Conservation (phyloP, 1,140 invertebrate genomes). For the Drosophila punjabiensis region DNA sequence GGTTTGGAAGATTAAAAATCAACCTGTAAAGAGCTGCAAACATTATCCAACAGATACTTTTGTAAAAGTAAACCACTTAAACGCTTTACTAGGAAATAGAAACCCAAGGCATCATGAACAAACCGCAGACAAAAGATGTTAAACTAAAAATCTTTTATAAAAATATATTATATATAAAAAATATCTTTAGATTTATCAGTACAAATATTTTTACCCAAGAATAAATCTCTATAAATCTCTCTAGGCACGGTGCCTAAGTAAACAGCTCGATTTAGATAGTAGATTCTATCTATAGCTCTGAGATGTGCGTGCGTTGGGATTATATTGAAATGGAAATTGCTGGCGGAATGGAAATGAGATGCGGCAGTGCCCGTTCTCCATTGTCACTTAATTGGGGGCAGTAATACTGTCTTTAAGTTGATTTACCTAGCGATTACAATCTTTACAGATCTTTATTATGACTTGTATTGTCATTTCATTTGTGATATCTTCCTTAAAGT, state of each 20-base stretch:
- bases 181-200: not conserved
- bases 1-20: too few species aligned
- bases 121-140: not conserved
- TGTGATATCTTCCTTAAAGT: not conserved
- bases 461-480: constrained; percentile 44
- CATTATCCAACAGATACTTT: too few species aligned
- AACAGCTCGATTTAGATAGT: constrained; percentile 21
- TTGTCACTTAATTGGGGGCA: constrained; percentile 72
- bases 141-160: not conserved
- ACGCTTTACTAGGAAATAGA: not conserved
- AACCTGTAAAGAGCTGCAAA: not conserved
- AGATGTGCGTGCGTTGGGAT: constrained; percentile 38
- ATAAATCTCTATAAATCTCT: not conserved
- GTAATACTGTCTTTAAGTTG: constrained; percentile 46
- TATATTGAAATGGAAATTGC: constrained; percentile 30
- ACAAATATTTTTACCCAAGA: not conserved
- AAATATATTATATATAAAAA: not conserved
- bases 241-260: not conserved
- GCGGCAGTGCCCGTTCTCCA: constrained; percentile 47
- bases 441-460: constrained; percentile 36
- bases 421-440: constrained; percentile 47
- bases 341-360: constrained; percentile 9
- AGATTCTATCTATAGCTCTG: constrained; percentile 25
- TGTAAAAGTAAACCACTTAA: not conserved
- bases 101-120: not conserved